Percentiles rank a stretch among this genome's conserved stretches.
Conservation (phyloP, 2,797 vertebrate genomes). For the Catostomus latipinnis region DNA sequence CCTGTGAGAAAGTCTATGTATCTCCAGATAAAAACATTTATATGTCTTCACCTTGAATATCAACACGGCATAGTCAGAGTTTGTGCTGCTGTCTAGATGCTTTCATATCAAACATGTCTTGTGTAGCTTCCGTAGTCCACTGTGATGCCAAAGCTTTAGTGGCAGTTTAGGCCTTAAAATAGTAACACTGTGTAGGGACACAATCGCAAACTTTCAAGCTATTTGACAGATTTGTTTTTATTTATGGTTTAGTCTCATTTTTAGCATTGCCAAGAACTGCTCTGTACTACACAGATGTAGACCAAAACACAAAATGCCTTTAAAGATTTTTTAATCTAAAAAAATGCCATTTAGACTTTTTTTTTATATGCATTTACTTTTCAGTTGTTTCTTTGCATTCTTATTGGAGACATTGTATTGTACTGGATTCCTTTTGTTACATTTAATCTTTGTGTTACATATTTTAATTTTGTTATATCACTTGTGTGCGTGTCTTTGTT, state of each 20-base stretch:
- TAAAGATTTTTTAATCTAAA: background rate
- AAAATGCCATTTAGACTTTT: background rate
- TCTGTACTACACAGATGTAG: background rate
- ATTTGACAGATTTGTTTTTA: background rate
- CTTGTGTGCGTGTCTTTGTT: background rate
- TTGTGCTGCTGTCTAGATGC: background rate
- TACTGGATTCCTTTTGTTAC: background rate
- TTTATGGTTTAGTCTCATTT: too few species aligned
- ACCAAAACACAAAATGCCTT: background rate
- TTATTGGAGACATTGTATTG: background rate
- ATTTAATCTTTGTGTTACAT: background rate
- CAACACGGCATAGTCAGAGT: background rate
- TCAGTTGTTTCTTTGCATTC: background rate
- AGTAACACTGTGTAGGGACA: background rate
- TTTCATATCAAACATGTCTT: background rate
- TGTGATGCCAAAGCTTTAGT: conserved; percentile 10
- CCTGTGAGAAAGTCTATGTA: background rate
- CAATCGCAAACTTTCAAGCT: background rate
- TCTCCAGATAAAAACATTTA: background rate
- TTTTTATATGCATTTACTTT: background rate
- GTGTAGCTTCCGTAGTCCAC: background rate
- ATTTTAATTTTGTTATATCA: background rate
- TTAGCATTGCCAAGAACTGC: too few species aligned
- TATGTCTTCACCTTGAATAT: background rate
- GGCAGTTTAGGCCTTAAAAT: background rate